phyloP scores from a whole-genome alignment of 2,113 vertebrate genomes.

The Hepsetus odoe region DNA sequence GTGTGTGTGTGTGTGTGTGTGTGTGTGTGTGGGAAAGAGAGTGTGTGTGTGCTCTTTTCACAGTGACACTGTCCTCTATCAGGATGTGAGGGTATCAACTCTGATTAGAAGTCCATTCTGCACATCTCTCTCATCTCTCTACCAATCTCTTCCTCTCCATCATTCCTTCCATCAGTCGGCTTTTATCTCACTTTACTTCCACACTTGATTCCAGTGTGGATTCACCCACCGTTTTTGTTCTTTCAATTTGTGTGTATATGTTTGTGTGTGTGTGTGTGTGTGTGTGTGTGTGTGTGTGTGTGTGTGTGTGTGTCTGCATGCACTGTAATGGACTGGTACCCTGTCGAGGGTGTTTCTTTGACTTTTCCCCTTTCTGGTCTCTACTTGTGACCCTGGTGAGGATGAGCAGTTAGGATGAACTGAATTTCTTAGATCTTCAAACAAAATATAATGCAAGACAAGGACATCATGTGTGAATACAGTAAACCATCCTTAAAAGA shows the following conservation, averaged over 20 bases:
- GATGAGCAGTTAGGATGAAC: no score
- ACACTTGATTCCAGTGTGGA: background rate
- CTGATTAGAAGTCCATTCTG: background rate
- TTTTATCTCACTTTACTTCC: slow-evolving; percentile 20
- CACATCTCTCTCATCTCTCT: slow-evolving; percentile 3
- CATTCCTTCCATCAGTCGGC: slow-evolving; percentile 24
- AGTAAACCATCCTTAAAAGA: no score
- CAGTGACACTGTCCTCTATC: background rate
- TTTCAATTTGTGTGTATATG: no score
- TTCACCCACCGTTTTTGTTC: slow-evolving; percentile 13
- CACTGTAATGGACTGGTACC: no score
- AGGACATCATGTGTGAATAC: no score
- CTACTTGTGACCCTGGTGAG: background rate
- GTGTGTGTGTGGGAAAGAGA: slow-evolving; percentile 5
- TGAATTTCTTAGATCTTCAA: no score
- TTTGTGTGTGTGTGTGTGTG: slow-evolving; percentile 22
- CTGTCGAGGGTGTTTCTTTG: no score
- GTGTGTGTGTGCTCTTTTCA: background rate
- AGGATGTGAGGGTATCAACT: slow-evolving; percentile 5
- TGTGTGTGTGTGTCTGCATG: background rate
- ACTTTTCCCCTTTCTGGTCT: no score
- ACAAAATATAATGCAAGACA: no score
- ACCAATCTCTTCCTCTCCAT: slow-evolving; percentile 9
- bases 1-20: slow-evolving; percentile 6
- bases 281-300: slow-evolving; percentile 14